These are phyloP conservation scores for Pyrgilauda ruficollis DNA, from an alignment of 2,113 vertebrate species.

Conservation along the genomic window DNA sequence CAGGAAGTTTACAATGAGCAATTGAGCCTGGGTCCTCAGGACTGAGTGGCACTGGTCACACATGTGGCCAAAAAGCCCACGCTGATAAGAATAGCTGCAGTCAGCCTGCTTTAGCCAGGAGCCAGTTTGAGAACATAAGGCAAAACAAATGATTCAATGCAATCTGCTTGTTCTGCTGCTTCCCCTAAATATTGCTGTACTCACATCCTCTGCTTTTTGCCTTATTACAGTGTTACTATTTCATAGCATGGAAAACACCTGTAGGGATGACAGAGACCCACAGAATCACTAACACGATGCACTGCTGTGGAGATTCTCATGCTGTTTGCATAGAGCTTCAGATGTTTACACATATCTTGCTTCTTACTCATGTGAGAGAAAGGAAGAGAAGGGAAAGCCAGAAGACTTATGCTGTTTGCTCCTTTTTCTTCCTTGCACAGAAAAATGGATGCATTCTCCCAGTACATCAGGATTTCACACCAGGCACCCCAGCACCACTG, in stretches of 20 bases:
- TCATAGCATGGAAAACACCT: slow-evolving; percentile 36
- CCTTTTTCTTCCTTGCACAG: not conserved
- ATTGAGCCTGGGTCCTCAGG: not conserved
- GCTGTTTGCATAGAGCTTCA: not conserved
- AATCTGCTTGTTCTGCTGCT: slow-evolving; percentile 56
- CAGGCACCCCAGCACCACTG: not conserved
- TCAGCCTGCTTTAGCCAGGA: slow-evolving; percentile 3
- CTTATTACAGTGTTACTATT: slow-evolving; percentile 21
- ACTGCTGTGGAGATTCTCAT: not conserved
- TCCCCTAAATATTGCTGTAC: slow-evolving; percentile 37
- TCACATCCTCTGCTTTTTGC: slow-evolving; percentile 46
- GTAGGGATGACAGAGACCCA: not conserved
- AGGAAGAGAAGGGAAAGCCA: not conserved
- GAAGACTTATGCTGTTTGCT: not conserved
- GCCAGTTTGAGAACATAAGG: slow-evolving; percentile 15
- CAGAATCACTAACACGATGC: not conserved
- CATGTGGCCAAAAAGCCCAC: not conserved
- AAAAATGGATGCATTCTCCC: not conserved
- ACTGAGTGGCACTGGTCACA: not conserved
- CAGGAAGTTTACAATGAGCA: not conserved
- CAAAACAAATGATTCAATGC: slow-evolving; percentile 53
- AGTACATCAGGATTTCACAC: not conserved
- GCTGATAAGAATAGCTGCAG: not conserved
- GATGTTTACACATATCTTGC: not conserved
- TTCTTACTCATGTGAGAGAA: not conserved